Evolutionary conservation across 2,113 vertebrate genomes (phyloP).

Genomic region (Plestiodon gilberti): DNA sequence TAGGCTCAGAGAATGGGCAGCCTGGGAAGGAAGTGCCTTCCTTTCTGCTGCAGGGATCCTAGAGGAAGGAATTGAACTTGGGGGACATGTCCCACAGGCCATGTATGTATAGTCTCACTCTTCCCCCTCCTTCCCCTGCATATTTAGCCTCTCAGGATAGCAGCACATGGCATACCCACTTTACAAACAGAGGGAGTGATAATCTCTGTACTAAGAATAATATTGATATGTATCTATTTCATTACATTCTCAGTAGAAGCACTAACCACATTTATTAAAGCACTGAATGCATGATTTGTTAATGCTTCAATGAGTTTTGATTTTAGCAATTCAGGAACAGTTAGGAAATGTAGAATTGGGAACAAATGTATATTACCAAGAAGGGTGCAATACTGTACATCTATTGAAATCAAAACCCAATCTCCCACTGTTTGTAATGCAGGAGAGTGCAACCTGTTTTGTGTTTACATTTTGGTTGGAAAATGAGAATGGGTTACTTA

Average conservation of each 20-base stretch:
- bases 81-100: neutral
- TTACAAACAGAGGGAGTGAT: neutral
- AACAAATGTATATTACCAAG: neutral
- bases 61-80: too few relatives aligned
- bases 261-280: neutral
- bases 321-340: neutral
- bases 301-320: neutral
- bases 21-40: too few relatives aligned
- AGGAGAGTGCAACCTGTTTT: neutral
- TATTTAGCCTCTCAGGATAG: neutral
- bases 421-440: neutral
- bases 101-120: neutral
- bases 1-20: too few relatives aligned
- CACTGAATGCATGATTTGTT: neutral
- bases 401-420: neutral
- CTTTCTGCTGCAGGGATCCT: too few relatives aligned
- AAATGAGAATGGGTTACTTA: neutral
- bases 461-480: neutral
- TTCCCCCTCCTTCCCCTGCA: neutral
- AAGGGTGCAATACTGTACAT: neutral
- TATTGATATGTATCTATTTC: neutral
- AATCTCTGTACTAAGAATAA: neutral
- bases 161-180: neutral
- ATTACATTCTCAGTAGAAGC: neutral
- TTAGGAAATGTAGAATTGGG: neutral